Percentiles rank a stretch among this genome's conserved stretches.
Conservation (phyloP, 2,113 vertebrate species). For the Spilogale gracilis region DNA sequence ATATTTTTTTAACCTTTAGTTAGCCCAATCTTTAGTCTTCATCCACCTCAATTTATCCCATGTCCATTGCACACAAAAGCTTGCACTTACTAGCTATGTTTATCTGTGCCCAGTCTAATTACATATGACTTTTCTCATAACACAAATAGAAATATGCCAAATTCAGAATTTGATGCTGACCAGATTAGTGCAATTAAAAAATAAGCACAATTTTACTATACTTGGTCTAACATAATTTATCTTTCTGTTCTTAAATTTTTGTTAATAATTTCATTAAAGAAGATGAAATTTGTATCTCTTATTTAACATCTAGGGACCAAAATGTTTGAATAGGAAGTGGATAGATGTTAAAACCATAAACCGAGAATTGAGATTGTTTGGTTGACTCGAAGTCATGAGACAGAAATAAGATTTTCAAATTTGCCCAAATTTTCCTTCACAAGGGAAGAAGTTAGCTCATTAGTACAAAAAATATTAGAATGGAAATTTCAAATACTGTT, state of each 20-base stretch:
- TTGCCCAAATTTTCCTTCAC: not conserved
- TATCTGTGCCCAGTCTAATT: not conserved
- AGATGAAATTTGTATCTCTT: not conserved
- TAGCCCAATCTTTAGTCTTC: not conserved
- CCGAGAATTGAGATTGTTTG: not conserved
- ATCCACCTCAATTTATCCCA: not conserved
- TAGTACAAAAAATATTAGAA: not conserved
- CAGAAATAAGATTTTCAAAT: not conserved
- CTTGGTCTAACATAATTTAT: not conserved
- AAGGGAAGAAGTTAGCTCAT: not conserved
- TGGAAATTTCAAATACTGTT: not conserved
- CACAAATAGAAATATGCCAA: not conserved
- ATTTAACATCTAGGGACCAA: not conserved
- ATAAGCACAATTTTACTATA: not conserved
- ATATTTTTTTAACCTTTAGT: not conserved
- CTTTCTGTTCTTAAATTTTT: not conserved
- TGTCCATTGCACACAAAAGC: not conserved
- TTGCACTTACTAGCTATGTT: not conserved
- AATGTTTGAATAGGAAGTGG: not conserved
- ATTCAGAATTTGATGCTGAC: not conserved
- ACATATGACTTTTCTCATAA: not conserved
- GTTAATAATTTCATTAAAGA: not conserved
- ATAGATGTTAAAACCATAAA: constrained; percentile 2
- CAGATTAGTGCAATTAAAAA: not conserved
- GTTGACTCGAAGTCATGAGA: not conserved